Conservation (phyloP, 2,113 vertebrate genomes). For the Dipodomys spectabilis region DNA sequence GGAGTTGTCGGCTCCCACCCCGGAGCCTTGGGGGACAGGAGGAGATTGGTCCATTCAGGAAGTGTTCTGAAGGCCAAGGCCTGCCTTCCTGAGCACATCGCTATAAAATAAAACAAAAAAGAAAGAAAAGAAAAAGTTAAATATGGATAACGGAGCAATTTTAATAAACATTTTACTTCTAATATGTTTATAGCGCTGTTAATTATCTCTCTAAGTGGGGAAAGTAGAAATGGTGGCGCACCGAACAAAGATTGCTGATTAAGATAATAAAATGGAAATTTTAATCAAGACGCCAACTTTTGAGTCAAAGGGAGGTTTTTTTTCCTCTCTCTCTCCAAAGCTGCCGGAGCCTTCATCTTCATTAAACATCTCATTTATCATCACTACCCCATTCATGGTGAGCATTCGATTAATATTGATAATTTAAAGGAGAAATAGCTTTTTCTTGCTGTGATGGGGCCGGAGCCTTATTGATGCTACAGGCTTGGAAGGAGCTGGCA, state of each 20-base stretch:
- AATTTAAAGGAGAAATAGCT: slow-evolving; percentile 76
- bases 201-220: slow-evolving; percentile 81
- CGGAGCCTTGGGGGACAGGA: no score
- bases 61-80: slow-evolving; percentile 16
- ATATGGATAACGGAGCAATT: slow-evolving; percentile 67
- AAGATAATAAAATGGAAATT: slow-evolving; percentile 84
- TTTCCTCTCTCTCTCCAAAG: slow-evolving; percentile 1
- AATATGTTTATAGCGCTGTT: slow-evolving; percentile 82
- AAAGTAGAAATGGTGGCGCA: slow-evolving; percentile 75
- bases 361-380: slow-evolving; percentile 78
- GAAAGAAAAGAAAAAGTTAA: slow-evolving; percentile 65
- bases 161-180: slow-evolving; percentile 79
- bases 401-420: slow-evolving; percentile 79
- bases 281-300: slow-evolving; percentile 79
- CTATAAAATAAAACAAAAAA: not conserved
- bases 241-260: slow-evolving; percentile 81
- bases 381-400: slow-evolving; percentile 66
- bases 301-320: slow-evolving; percentile 71
- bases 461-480: not conserved
- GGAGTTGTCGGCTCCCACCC: not conserved
- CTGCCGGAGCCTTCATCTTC: slow-evolving; percentile 71
- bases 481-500: not conserved
- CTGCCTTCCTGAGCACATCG: not conserved
- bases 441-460: slow-evolving; percentile 60
- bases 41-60: not conserved